Evolutionary conservation across 2,888 invertebrate species (phyloP), one percentile per base, ranked within the genome.

Genomic region (Trilocha varians): DNA sequence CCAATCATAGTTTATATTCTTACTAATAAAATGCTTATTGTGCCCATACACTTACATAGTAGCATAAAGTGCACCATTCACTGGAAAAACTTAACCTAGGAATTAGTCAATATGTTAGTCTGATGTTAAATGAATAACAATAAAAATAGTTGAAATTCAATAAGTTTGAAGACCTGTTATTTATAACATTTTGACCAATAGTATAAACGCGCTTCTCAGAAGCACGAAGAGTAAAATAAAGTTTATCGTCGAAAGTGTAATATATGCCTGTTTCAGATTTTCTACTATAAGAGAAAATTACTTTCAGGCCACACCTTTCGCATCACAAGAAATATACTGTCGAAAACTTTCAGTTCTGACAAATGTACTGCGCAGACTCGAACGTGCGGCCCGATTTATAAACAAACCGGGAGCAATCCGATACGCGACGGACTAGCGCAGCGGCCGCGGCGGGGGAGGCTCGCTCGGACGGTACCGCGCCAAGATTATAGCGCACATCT

Each of bases 401-500:
- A 33, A 18, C 45, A 60, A 83, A 83, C 62, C 60, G 64, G 68
- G 66, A 53, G 68, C 64, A 76, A 71, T 65, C 65, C 65, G 50
- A 45, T 45, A 47, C 48, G 53, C 52, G 50, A 50, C 39, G 40
- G 38, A 38, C 67, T 63, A 70, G 52, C 66, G 68, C 43, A 70
- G 64, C 43, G 61, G 64, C 46, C 56, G 65, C 45, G 48, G 62
- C 40, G 46, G 48, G 13, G 62, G 64, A 38, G 78, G 68, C 53
- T 82, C 80, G 62, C 78, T 76, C 9, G 84, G 84, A n/a, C 80
- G 68, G 68, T 82, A 93, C 87, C 94, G 91, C 46, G 91, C 89
- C 56, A 96, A 79, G 53, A 96, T 95, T 48, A 93, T 91, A 32
- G 94, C 93, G 78, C 97, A 97, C 70, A 97, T 94, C 57, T 91